Base-by-base conservation (phyloP, 2,797 vertebrate species). In the Sebastes steindachneri region DNA sequence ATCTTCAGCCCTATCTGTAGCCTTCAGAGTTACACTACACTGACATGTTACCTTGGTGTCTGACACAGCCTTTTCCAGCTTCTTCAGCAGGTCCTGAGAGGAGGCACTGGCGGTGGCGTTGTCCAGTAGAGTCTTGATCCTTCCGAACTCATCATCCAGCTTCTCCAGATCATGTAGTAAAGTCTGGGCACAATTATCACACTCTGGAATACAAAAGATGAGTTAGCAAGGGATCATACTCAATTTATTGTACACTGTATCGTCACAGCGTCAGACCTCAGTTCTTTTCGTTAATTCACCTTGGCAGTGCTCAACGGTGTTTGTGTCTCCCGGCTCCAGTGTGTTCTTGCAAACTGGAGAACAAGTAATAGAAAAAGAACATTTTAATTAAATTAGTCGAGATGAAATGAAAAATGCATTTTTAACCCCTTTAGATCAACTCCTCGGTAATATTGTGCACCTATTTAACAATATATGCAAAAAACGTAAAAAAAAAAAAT, bases 171-270 rank as follows among this genome's bases (percentile, higher is more conserved):
- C 97, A 0, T 92, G 80, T 12, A 98, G 88, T 68, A 99, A 95
- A 0, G 96, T 97, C 86, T 96, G 94, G 45, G 97, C 97, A 80
- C 99, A 99, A 87, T 94, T 98, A 75, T 97, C 97, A 0, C 99
- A 99, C 65, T 97, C 99, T 99, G 91, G 17, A 93, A 85, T 1
- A 57, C 21, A 84, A 86, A 62, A 21, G 17, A 51, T 6, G 4
- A 19, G 19, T 26, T 41, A 54, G 33, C 15, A 70, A 75, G 68
- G 10, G 25, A 26, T 29, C 1, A n/a, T 11, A 21, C 33, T 21
- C 4, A 1, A 6, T 31, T 35, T 60, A 26, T 25, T 25, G 5
- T 57, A 33, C 59, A 69, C n/a, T 41, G 12, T 11, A 65, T 5
- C 10, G 9, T n/a, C 28, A 71, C 15, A 14, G n/a, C 9, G 2